Evolutionary conservation across 2,113 vertebrate genomes (phyloP), one percentile per base, ranked within the genome.

Genomic region (Chaetops frenatus): DNA sequence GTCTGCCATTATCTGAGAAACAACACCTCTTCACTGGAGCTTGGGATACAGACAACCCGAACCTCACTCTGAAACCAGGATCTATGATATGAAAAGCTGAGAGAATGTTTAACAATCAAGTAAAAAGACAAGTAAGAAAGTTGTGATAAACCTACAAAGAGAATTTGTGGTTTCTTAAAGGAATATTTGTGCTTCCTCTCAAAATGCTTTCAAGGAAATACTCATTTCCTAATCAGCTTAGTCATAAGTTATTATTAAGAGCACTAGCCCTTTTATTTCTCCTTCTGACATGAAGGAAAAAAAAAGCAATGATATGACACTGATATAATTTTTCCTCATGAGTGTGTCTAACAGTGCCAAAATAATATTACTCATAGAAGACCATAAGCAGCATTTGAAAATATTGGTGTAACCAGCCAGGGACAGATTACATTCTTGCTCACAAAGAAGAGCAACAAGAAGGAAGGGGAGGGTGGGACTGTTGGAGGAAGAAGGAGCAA

Each of bases 131-230:
- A 31, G 31, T 58, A 79, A 69, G 42, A 85, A 40, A 28, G 4
- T 58, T 83, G 86, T 77, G 50, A 70, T 77, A 66, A 83, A 92
- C 45, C 7, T 70, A 27, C 54, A 27, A 65, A 73, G 70, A 90
- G 1, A 80, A 76, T 44, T 65, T 61, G 4, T 33, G 54, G 7
- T 51, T 54, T 84, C 76, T 57, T 20, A 28, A 82, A 38, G 38
- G 27, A 80, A 69, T 73, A 80, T 42, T 25, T 92, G 20, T 87
- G 24, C n/a, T 91, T 72, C 21, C 31, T 76, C 40, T 61, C 24
- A 69, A 92, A 94, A 85, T 45, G 11, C 15, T 82, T 91, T 91
- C 45, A 58, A 89, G 73, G 42, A 93, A 93, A 88, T 45, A 31
- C 8, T 77, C 87, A 40, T 77, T 88, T 86, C 51, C 38, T 91